Evolutionary conservation across 1,140 invertebrate genomes (phyloP).

Genomic region (Galleria mellonella): DNA sequence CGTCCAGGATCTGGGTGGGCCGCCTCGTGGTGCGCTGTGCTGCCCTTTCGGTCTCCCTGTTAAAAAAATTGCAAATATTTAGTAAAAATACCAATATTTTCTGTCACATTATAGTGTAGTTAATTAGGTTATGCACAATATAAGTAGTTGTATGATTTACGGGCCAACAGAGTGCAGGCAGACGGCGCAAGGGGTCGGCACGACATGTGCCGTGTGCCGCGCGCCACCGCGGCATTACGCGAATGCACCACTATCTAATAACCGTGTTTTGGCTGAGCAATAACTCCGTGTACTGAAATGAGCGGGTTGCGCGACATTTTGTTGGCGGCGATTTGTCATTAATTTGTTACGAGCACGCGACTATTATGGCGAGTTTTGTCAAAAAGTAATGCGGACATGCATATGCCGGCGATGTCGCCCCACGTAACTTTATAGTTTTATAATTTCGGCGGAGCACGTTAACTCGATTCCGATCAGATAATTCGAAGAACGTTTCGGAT

Average conservation of each 20-base stretch:
- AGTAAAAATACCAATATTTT: conserved; percentile 11
- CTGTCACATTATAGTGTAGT: conserved; percentile 6
- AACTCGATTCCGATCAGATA: conserved; percentile 64
- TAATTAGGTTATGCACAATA: conserved; percentile 44
- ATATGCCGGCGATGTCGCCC: conserved; percentile 51
- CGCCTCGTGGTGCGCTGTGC: conserved; percentile 90
- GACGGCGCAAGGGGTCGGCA: too few relatives aligned
- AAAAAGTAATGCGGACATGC: conserved; percentile 58
- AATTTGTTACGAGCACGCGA: conserved; percentile 63
- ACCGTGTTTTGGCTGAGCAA: conserved; percentile 50
- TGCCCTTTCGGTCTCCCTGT: conserved; percentile 86
- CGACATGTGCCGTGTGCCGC: conserved; percentile 59
- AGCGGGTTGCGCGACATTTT: conserved; percentile 50
- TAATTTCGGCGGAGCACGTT: conserved; percentile 61
- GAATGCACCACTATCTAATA: conserved; percentile 65
- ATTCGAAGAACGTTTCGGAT: conserved; percentile 43
- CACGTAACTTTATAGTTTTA: conserved; percentile 58
- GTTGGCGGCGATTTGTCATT: conserved; percentile 52
- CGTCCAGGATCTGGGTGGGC: conserved; percentile 91
- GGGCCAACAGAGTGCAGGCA: conserved; percentile 27
- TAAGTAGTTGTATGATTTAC: conserved; percentile 43
- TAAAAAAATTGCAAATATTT: conserved; percentile 10
- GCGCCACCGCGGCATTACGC: conserved; percentile 32
- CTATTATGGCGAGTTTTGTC: conserved; percentile 54
- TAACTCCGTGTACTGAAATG: conserved; percentile 46